A percentile compares a stretch with the other conserved stretches of the same genome.
These are phyloP conservation scores for Lasioglossum figueresi DNA, from an alignment of 2,888 invertebrate genomes.

Conservation along the genomic window DNA sequence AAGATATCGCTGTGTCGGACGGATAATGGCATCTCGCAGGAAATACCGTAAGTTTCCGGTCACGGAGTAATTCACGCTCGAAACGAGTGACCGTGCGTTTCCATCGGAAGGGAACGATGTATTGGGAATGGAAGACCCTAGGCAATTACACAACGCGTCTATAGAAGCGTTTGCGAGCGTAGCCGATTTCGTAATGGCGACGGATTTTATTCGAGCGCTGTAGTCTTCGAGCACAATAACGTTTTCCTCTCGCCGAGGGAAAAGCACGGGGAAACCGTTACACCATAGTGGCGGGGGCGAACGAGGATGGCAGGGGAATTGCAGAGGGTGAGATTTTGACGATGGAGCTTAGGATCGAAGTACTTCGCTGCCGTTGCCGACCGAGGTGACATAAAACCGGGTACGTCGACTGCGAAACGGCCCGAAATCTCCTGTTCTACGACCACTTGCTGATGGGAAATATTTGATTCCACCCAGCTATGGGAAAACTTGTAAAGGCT, in stretches of 20 bases:
- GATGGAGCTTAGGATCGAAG: neutral
- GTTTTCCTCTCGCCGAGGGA: neutral
- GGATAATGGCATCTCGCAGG: neutral
- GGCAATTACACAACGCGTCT: conserved; percentile 41
- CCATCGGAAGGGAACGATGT: conserved; percentile 14
- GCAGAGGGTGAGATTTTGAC: neutral
- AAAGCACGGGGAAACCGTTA: conserved; percentile 1
- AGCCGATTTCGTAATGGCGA: conserved; percentile 40
- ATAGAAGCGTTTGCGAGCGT: conserved; percentile 4
- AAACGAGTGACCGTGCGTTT: conserved; percentile 49
- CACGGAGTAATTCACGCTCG: conserved; percentile 35
- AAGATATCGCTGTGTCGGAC: neutral
- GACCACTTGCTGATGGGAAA: conserved; percentile 20
- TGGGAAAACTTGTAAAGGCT: neutral
- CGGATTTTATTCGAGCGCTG: conserved; percentile 13
- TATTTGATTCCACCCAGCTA: neutral
- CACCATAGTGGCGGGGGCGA: neutral
- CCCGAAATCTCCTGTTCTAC: conserved; percentile 44
- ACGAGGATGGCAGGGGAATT: neutral
- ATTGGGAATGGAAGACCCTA: conserved; percentile 28
- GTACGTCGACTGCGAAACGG: conserved; percentile 24
- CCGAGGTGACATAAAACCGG: conserved; percentile 1
- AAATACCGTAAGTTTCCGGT: conserved; percentile 1
- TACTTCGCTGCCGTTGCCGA: neutral
- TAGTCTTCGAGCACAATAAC: neutral